Evolutionary conservation across 2,888 invertebrate species (phyloP), one percentile per base, ranked within the genome.

Genomic region (Luffia ferchaultella): DNA sequence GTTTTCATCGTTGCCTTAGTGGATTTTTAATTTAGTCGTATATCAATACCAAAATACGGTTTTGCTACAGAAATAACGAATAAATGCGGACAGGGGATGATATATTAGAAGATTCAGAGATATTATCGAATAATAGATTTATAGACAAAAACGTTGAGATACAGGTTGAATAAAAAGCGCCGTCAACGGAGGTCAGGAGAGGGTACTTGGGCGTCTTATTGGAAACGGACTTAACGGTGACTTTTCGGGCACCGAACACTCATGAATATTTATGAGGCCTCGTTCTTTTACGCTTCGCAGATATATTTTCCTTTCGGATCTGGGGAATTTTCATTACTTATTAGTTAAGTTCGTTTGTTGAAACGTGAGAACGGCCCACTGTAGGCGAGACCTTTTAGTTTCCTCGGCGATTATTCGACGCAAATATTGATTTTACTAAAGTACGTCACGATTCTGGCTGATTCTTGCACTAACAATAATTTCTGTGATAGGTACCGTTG

Each of bases 261-360:
- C 70, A 75, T 80, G 82, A 78, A 82, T 80, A 82, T 80, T 82
- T 76, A 82, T 82, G 75, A 80, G 67, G 54, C 60, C 57, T 60
- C 65, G 66, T 67, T 72, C 70, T 73, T 76, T 70, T 60, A 58
- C 62, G 62, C 62, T 60, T 57, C 57, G 57, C 59, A 62, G 67
- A 68, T 65, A 55, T 55, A 49, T 42, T 30, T 30, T 30, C 30
- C 30, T 12, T 30, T 30, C 3, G 30, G 30, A 30, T 30, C 30
- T 30, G 5, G 30, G 12, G 30, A 30, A 30, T 30, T 30, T 30
- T 30, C 30, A 30, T 30, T 30, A 30, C 12, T 30, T 30, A 30
- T 30, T 30, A 30, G 30, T 30, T 30, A 30, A 30, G 30, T 30
- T 30, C 30, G 30, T 30, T 30, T 30, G 30, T 30, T 30, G 30